phyloP scores from a whole-genome alignment of 2,113 vertebrate genomes.

The Ochotona princeps region DNA sequence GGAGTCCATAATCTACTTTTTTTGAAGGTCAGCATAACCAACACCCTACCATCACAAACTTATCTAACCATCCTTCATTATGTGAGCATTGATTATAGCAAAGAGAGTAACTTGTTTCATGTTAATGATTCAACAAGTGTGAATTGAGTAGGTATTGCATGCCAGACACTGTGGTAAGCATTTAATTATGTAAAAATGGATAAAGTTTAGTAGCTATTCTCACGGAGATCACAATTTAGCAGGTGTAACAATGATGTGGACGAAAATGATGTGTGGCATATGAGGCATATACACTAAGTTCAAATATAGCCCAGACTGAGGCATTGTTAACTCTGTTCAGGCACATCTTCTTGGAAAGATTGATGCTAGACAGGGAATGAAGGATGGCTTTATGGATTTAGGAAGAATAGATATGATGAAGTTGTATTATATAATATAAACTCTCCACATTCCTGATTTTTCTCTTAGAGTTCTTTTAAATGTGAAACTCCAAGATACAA shows the following conservation, averaged over 20 bases:
- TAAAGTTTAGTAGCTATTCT: not conserved
- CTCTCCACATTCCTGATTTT: slow-evolving; percentile 8
- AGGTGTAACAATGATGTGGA: not conserved
- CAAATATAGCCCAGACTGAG: not conserved
- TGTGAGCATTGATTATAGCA: not conserved
- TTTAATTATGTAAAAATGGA: not conserved
- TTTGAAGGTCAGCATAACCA: not conserved
- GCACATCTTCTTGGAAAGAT: not conserved
- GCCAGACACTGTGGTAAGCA: not conserved
- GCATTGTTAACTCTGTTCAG: not conserved
- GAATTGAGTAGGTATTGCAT: not conserved
- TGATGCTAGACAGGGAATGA: not conserved
- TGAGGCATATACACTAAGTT: slow-evolving; percentile 16
- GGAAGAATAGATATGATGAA: not conserved
- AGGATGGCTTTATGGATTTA: not conserved
- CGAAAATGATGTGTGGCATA: not conserved
- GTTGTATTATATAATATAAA: not conserved
- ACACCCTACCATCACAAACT: not conserved
- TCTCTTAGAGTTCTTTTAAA: not conserved
- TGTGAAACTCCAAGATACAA: slow-evolving; percentile 33
- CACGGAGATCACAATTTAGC: not conserved
- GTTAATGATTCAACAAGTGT: not conserved
- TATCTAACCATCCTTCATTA: not conserved
- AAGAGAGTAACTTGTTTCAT: not conserved
- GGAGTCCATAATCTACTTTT: not conserved